These are phyloP conservation scores for Caiman crocodilus DNA, from an alignment of 2,797 vertebrate genomes.

Conservation along the genomic window DNA sequence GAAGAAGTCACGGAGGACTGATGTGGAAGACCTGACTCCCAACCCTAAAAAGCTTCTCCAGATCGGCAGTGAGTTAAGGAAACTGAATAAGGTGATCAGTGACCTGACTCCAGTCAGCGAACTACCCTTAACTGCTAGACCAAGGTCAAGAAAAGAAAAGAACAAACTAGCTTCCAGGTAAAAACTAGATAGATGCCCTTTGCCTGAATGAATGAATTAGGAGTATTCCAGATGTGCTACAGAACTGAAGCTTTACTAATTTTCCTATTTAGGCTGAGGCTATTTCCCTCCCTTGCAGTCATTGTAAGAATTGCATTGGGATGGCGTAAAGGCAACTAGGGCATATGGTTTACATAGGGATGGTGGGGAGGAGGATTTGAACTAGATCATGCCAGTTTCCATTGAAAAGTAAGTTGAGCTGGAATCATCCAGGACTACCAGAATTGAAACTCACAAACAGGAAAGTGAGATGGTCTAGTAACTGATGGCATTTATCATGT, in stretches of 20 bases:
- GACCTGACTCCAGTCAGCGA: constrained; percentile 98
- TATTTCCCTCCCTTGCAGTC: constrained; percentile 8
- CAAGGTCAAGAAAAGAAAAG: constrained; percentile 97
- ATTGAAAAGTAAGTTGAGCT: background rate
- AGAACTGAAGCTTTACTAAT: background rate
- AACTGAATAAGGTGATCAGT: constrained; percentile 98
- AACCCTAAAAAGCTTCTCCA: constrained; percentile 98
- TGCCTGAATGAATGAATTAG: constrained; percentile 2
- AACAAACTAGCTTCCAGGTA: constrained; percentile 99
- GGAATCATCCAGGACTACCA: background rate
- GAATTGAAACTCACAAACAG: background rate
- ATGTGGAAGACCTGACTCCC: constrained; percentile 97
- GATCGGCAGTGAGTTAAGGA: constrained; percentile 96
- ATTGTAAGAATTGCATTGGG: background rate
- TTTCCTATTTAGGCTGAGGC: constrained; percentile 32
- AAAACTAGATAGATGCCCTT: background rate
- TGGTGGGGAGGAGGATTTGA: background rate
- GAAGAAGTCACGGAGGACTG: constrained; percentile 97
- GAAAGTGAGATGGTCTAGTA: background rate
- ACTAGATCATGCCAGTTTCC: background rate
- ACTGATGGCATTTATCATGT: background rate
- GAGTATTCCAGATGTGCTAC: background rate
- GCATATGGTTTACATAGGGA: background rate
- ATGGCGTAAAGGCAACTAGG: background rate
- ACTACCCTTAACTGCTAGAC: constrained; percentile 94